Conservation (phyloP, 2,888 invertebrate genomes). For the Schizotus pectinicornis region DNA sequence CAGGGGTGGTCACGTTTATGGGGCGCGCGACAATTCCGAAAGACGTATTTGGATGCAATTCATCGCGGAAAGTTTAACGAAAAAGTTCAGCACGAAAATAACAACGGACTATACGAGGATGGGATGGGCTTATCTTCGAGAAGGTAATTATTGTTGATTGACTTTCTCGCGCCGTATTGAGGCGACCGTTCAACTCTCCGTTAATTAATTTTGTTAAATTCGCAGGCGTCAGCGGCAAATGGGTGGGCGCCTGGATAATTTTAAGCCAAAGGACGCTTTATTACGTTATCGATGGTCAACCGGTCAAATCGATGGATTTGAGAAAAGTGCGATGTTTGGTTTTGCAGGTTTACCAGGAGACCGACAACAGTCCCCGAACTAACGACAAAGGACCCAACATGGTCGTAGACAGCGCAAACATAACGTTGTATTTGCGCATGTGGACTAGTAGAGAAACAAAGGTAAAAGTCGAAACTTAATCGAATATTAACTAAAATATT, state of each 20-base stretch:
- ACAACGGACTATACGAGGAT: constrained; percentile 75
- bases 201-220: constrained; percentile 16
- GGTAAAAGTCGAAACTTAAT: constrained; percentile 50
- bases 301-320: constrained; percentile 72
- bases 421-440: constrained; percentile 75
- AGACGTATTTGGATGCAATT: constrained; percentile 79
- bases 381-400: constrained; percentile 69
- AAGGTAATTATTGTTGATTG: constrained; percentile 59
- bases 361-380: constrained; percentile 60
- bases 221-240: constrained; percentile 72
- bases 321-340: constrained; percentile 81
- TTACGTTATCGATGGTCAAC: constrained; percentile 64
- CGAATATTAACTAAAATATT: constrained; percentile 3
- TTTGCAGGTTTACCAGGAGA: constrained; percentile 63
- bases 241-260: constrained; percentile 84
- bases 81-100: constrained; percentile 70
- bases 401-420: constrained; percentile 71
- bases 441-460: constrained; percentile 73
- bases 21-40: constrained; percentile 63
- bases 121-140: constrained; percentile 79
- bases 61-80: constrained; percentile 74
- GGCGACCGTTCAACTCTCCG: too few species aligned
- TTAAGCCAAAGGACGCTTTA: constrained; percentile 70
- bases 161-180: background rate
- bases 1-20: constrained; percentile 64